Evolutionary conservation across 37 sponge, comb jelly and placozoan genomes (phyloP).

Genomic region (Oopsacas minuta): DNA sequence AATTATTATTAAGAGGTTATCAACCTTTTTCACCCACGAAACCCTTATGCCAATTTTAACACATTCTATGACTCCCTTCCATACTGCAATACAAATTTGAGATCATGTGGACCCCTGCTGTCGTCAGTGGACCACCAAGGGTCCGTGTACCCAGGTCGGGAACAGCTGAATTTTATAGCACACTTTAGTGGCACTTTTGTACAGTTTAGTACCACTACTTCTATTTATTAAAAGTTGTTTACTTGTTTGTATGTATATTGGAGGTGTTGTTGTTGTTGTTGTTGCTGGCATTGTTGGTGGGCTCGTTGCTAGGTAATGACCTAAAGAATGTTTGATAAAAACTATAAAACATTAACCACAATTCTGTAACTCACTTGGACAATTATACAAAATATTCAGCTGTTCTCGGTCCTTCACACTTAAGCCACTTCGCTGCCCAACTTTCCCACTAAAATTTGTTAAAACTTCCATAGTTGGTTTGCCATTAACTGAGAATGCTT

Average conservation of each 20-base stretch:
- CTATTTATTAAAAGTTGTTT: not conserved
- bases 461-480: slow-evolving; percentile 19
- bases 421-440: slow-evolving; percentile 30
- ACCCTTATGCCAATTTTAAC: no score
- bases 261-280: not conserved
- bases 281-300: no score
- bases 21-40: no score
- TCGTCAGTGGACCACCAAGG: no score
- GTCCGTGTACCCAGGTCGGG: no score
- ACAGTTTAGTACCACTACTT: no score
- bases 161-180: no score
- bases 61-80: no score
- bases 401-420: slow-evolving; percentile 21
- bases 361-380: not conserved
- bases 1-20: no score
- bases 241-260: not conserved
- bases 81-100: no score
- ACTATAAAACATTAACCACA: not conserved
- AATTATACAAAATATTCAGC: slow-evolving; percentile 9
- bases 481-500: slow-evolving; percentile 20
- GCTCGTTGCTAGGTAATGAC: not conserved
- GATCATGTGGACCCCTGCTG: no score
- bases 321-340: not conserved
- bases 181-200: no score
- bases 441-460: slow-evolving; percentile 5